These are phyloP conservation scores for Takifugu ocellatus DNA, from an alignment of 2,797 vertebrate genomes.

Conservation along the genomic window DNA sequence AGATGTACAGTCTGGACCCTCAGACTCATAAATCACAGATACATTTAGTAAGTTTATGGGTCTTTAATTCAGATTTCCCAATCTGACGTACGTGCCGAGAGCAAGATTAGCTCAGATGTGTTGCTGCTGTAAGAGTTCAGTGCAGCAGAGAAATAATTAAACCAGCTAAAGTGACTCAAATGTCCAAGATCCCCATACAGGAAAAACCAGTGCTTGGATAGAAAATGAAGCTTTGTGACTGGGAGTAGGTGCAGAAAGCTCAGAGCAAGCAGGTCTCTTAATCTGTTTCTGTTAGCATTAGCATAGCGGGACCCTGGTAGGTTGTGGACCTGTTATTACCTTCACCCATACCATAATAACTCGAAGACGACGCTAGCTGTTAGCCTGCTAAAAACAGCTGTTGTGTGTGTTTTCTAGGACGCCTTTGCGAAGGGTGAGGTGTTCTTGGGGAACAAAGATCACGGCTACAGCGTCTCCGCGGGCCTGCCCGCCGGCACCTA, in stretches of 20 bases:
- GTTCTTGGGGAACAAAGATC: constrained; percentile 82
- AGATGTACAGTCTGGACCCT: neutral
- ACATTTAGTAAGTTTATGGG: too few relatives aligned
- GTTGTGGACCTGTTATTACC: too few relatives aligned
- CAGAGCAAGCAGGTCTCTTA: too few relatives aligned
- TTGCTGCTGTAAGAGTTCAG: constrained; percentile 45
- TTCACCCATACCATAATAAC: too few relatives aligned
- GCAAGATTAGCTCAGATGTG: constrained; percentile 8
- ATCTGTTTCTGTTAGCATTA: too few relatives aligned
- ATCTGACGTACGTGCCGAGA: too few relatives aligned
- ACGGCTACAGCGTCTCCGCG: constrained; percentile 73
- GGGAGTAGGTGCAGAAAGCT: too few relatives aligned
- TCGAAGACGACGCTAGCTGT: neutral
- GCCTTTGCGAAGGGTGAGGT: constrained; percentile 90
- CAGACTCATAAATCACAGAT: too few relatives aligned
- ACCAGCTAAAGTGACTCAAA: constrained; percentile 26
- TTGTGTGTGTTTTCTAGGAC: constrained; percentile 68
- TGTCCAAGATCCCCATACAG: constrained; percentile 13
- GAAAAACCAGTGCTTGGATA: constrained; percentile 27
- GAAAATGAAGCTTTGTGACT: constrained; percentile 34
- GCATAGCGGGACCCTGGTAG: too few relatives aligned
- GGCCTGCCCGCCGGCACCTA: constrained; percentile 77
- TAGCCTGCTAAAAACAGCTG: neutral
- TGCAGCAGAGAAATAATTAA: constrained; percentile 32
- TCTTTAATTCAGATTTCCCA: too few relatives aligned